These are phyloP conservation scores for Armadillidium nasatum DNA, from an alignment of 1,140 invertebrate genomes.

Conservation along the genomic window DNA sequence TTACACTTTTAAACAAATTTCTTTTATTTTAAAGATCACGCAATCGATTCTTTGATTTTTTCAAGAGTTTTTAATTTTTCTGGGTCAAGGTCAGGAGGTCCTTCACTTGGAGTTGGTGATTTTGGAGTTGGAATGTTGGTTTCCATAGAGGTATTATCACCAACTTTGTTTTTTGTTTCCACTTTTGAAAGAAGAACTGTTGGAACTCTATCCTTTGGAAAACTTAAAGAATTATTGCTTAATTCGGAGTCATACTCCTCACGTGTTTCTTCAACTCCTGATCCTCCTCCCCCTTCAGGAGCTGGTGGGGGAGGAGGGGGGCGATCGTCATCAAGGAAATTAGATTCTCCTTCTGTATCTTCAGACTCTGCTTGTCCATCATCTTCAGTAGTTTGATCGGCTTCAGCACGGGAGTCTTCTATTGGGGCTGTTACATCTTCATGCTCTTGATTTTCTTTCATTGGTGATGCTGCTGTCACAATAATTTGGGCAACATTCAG, in stretches of 20 bases:
- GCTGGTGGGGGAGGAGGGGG: conserved; percentile 27
- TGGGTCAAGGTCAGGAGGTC: conserved; percentile 40
- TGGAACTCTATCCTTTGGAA: not conserved
- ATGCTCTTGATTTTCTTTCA: conserved; percentile 64
- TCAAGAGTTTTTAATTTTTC: conserved; percentile 44
- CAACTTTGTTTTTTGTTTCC: conserved; percentile 21
- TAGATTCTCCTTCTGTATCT: conserved; percentile 35
- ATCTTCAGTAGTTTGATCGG: conserved; percentile 35
- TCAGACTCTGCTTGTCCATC: conserved; percentile 30
- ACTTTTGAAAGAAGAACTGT: not conserved
- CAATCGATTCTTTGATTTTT: conserved; percentile 41
- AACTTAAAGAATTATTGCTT: not conserved
- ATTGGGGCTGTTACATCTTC: conserved; percentile 58
- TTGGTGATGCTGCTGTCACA: conserved; percentile 81
- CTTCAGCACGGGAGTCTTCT: conserved; percentile 43
- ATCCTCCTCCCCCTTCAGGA: conserved; percentile 20
- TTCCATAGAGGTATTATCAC: conserved; percentile 18
- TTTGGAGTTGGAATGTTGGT: conserved; percentile 31
- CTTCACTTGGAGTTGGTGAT: conserved; percentile 43
- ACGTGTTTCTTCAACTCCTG: conserved; percentile 17
- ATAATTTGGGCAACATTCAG: conserved; percentile 77
- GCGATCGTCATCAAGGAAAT: conserved; percentile 38
- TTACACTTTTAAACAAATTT: too few relatives aligned
- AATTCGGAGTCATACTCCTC: conserved; percentile 12
- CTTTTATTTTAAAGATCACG: too few relatives aligned